Conservation (phyloP, 37 sponge, comb jelly and placozoan genomes). For the Tethya wilhelma region DNA sequence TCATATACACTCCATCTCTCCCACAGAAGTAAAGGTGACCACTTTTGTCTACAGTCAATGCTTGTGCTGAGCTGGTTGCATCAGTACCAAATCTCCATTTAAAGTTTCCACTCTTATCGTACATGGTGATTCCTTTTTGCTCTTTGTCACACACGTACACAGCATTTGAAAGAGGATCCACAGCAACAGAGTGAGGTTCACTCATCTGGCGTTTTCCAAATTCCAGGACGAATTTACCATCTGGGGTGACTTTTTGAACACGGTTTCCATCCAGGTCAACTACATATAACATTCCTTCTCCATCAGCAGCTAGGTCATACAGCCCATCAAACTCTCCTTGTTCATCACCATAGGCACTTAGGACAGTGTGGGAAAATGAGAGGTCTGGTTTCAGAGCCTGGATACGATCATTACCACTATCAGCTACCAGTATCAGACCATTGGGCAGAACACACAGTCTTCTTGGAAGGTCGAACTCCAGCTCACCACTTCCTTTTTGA, state of each 20-base stretch:
- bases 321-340: conserved; percentile 5
- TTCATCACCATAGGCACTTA: neutral
- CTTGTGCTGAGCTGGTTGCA: no score
- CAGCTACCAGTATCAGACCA: conserved; percentile 32
- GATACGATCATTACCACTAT: conserved; percentile 35
- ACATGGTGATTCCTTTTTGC: no score
- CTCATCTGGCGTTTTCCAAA: conserved; percentile 2
- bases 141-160: no score
- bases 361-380: neutral
- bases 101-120: no score
- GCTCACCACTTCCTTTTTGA: conserved; percentile 13
- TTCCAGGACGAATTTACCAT: conserved; percentile 1
- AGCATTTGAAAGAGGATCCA: no score
- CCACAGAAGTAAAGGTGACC: no score
- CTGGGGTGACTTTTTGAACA: conserved; percentile 7
- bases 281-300: conserved; percentile 2
- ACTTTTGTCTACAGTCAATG: no score
- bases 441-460: conserved; percentile 25
- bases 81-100: no score
- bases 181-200: no score
- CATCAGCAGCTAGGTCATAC: neutral
- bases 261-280: conserved; percentile 3
- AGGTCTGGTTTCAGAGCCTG: conserved; percentile 9
- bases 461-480: conserved; percentile 42
- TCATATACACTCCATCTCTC: no score